Base-by-base conservation (phyloP, 92 coral and sea anemone species). In the Ricordea florida region DNA sequence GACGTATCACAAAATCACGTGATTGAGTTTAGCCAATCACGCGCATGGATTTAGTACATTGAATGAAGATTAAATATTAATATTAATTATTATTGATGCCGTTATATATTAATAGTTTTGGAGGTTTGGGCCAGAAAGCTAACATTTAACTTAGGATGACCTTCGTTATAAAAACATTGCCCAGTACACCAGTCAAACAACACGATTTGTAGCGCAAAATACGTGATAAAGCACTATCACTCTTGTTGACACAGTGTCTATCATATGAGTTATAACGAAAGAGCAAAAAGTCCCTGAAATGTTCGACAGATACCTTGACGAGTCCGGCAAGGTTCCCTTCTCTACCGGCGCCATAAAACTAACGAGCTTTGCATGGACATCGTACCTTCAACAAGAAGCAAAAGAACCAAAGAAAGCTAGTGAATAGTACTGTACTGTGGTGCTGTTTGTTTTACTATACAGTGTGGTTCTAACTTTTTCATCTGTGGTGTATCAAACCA, bases 271-370 rank as follows among this genome's bases (percentile, higher is more conserved):
- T 11, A 28, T 3, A 1, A 25, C 7, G 4, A 25, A 37, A 21
- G 7, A 35, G 17, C 0, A 62, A 10, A 13, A 6, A 11, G 25
- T 0, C 13, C 18, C 3, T 42, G 9, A 4, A 4, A 1, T 3
- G 0, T 49, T 24, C 62, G 2, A 63, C n/a, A 11, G 8, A 8
- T 11, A 96, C 99, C 99, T 92, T 59, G 93, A 92, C 0, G 97
- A 80, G 67, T 96, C 96, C 9, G 91, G 46, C 93, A 93, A 66
- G 17, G 79, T 60, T 3, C 96, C 99, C 46, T 80, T 88, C 36
- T 86, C 85, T 9, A 89, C 82, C 3, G 99, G 99, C 22, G 99
- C 97, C 99, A 96, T 96, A 44, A 89, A 96, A 57, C 94, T 86
- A 7, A 89, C 96, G 30, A 96, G 91, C 50, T 96, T 96, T 0